phyloP scores from a whole-genome alignment of 2,113 vertebrate genomes.

The Azemiops feae region DNA sequence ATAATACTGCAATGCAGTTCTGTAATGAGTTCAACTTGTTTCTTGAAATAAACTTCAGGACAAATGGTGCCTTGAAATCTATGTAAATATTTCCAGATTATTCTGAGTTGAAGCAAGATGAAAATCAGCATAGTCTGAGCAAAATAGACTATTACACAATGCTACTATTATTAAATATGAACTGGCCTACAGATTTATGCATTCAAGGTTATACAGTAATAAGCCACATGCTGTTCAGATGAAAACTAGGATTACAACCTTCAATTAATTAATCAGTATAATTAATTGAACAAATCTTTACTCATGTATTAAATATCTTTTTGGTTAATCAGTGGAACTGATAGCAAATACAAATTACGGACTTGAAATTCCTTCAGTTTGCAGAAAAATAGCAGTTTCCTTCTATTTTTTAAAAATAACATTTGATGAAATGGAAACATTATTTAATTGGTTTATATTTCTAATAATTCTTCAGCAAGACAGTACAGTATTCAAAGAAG shows the following conservation, averaged over 20 bases:
- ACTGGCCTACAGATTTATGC: background rate
- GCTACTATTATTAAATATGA: background rate
- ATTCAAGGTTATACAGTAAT: background rate
- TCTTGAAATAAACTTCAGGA: background rate
- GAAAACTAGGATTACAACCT: background rate
- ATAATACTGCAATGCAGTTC: background rate
- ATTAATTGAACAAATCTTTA: background rate
- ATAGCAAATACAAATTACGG: background rate
- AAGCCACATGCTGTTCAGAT: slow-evolving; percentile 16
- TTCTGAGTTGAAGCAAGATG: background rate
- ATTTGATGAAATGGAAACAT: background rate
- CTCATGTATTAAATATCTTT: background rate
- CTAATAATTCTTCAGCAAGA: background rate
- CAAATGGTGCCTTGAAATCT: background rate
- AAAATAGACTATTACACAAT: too few species aligned
- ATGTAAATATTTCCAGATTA: background rate
- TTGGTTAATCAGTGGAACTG: background rate
- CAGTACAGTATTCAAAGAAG: background rate
- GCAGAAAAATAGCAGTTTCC: background rate
- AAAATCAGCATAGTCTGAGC: background rate
- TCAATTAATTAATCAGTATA: background rate
- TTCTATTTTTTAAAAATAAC: background rate
- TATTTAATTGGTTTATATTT: background rate
- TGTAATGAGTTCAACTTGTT: background rate
- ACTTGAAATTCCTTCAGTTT: background rate